Evolutionary conservation across 1,140 invertebrate genomes (phyloP).

Genomic region (Brachionus rubens): DNA sequence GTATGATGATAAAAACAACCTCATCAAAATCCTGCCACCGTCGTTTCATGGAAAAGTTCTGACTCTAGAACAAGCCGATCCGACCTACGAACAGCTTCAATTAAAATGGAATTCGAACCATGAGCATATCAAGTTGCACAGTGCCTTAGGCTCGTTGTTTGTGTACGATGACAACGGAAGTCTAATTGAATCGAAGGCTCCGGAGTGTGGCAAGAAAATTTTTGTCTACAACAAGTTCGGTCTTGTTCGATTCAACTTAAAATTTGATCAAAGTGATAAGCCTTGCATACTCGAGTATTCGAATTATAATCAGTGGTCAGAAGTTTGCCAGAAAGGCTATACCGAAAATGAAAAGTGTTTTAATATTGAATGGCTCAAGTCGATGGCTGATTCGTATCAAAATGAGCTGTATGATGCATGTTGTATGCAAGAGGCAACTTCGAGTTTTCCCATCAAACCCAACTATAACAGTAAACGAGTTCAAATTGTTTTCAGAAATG

Average conservation of each 20-base stretch:
- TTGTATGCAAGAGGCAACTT: neutral
- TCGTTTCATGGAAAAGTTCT: slow-evolving; percentile 1
- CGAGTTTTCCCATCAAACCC: neutral
- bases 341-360: neutral
- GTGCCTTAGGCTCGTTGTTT: neutral
- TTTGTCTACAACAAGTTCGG: slow-evolving; percentile 21
- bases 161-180: neutral
- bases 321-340: neutral
- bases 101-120: slow-evolving; percentile 5
- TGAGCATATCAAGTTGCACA: neutral
- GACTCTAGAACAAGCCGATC: neutral
- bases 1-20: slow-evolving; percentile 12
- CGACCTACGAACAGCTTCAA: neutral
- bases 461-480: neutral
- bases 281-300: slow-evolving; percentile 2
- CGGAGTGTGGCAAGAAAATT: neutral
- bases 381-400: neutral
- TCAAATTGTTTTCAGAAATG: neutral
- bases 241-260: neutral
- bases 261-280: neutral
- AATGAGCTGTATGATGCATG: neutral
- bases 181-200: neutral
- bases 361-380: slow-evolving; percentile 1
- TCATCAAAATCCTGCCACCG: neutral
- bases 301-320: neutral